Conservation (phyloP, 2,113 vertebrate genomes). For the Bufo gargarizans region DNA sequence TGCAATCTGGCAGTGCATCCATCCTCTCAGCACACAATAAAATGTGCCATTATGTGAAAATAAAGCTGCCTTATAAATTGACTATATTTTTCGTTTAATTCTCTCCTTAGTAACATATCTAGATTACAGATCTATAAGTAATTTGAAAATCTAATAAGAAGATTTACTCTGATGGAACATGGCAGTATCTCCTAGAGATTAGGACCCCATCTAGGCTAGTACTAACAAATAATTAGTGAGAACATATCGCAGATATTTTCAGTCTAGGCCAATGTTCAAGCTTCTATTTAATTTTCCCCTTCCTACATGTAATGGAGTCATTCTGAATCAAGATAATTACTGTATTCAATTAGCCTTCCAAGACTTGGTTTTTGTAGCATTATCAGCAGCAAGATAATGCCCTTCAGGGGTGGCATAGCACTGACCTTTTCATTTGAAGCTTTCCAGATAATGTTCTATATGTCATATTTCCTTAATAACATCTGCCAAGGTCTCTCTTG, state of each 20-base stretch:
- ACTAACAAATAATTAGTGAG: slow-evolving; percentile 20
- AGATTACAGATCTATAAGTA: slow-evolving; percentile 31
- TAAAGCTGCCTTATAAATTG: slow-evolving; percentile 21
- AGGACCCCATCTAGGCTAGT: slow-evolving; percentile 12
- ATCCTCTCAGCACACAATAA: neutral
- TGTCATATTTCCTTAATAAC: slow-evolving; percentile 36
- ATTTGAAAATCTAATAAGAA: slow-evolving; percentile 38
- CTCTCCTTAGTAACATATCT: slow-evolving; percentile 20
- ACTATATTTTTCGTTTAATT: slow-evolving; percentile 27
- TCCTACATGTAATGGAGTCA: slow-evolving; percentile 35
- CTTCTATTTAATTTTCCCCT: slow-evolving; percentile 39
- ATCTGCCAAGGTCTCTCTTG: neutral
- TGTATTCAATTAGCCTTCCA: slow-evolving; percentile 38
- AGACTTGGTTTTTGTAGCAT: slow-evolving; percentile 42
- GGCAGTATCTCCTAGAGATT: slow-evolving; percentile 8
- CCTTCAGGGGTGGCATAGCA: slow-evolving; percentile 24
- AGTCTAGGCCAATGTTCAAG: slow-evolving; percentile 15
- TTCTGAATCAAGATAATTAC: slow-evolving; percentile 43
- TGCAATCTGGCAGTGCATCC: neutral
- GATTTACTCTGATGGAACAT: slow-evolving; percentile 15
- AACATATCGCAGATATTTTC: slow-evolving; percentile 12
- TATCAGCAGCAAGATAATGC: slow-evolving; percentile 32
- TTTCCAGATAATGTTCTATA: slow-evolving; percentile 34
- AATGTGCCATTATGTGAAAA: slow-evolving; percentile 29
- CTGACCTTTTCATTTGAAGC: slow-evolving; percentile 39